phyloP scores from a whole-genome alignment of 2,797 vertebrate genomes.

The Brachyalestes nurse region DNA sequence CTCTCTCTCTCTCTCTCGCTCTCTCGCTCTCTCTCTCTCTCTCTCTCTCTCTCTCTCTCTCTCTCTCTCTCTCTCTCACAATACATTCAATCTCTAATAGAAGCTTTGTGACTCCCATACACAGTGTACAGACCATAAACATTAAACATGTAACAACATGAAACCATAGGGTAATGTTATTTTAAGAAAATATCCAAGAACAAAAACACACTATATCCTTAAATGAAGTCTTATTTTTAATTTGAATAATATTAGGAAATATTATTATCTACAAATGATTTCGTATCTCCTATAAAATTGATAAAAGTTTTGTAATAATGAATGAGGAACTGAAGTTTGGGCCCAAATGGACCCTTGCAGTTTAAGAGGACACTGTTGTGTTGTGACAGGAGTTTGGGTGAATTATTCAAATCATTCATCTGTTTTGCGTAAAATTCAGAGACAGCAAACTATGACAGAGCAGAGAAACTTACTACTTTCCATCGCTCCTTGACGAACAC shows the following conservation, averaged over 20 bases:
- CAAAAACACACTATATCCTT: too few species aligned
- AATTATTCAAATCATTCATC: neutral
- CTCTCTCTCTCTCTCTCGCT: too few species aligned
- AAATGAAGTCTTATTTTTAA: too few species aligned
- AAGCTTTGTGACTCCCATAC: neutral
- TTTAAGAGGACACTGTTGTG: neutral
- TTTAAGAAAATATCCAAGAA: too few species aligned
- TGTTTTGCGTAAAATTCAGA: neutral
- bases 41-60: too few species aligned
- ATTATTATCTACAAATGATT: too few species aligned
- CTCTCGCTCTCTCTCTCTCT: too few species aligned
- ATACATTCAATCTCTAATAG: neutral
- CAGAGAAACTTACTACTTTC: conserved; percentile 92
- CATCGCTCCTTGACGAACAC: conserved; percentile 98
- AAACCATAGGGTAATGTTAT: neutral
- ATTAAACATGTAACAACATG: neutral
- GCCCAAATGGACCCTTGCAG: too few species aligned
- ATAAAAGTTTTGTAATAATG: too few species aligned
- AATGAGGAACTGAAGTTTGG: too few species aligned
- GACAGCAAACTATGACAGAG: conserved; percentile 38
- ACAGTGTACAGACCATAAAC: neutral
- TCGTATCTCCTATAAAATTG: too few species aligned
- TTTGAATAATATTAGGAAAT: too few species aligned
- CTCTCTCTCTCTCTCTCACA: neutral
- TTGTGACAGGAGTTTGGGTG: neutral